These are phyloP conservation scores for Antedon mediterranea DNA, from an alignment of 53 echinoderm and acorn worm species.

Conservation along the genomic window DNA sequence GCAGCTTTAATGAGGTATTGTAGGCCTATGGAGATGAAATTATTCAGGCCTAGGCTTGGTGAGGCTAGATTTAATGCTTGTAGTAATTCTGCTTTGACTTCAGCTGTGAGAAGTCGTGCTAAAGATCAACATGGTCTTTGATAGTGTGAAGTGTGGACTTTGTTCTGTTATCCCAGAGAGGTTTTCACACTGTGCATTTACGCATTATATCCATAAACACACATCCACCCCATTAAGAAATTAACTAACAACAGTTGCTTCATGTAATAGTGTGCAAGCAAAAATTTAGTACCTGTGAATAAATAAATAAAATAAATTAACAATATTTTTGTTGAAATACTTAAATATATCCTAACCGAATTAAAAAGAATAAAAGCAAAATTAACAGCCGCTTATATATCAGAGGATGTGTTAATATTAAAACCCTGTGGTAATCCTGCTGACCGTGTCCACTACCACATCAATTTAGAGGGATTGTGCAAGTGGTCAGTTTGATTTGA, in stretches of 20 bases:
- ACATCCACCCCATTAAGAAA: not conserved
- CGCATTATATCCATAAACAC: not conserved
- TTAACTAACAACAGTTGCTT: not conserved
- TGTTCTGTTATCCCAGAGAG: not conserved
- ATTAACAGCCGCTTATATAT: too few relatives aligned
- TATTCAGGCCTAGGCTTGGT: not conserved
- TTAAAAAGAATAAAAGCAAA: too few relatives aligned
- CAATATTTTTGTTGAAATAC: too few relatives aligned
- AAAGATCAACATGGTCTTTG: not conserved
- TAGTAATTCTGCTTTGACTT: not conserved
- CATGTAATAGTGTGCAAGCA: too few relatives aligned
- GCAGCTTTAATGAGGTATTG: not conserved
- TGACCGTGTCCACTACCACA: too few relatives aligned
- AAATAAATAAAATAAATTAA: too few relatives aligned
- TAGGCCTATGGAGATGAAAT: not conserved
- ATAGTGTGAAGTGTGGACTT: not conserved
- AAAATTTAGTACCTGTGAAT: too few relatives aligned
- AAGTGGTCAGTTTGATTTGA: too few relatives aligned
- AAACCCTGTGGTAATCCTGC: too few relatives aligned
- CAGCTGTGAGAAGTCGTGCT: not conserved
- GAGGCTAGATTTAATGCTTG: not conserved
- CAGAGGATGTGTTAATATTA: too few relatives aligned
- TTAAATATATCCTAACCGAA: too few relatives aligned
- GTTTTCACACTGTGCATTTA: not conserved
- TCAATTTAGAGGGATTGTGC: too few relatives aligned